These are phyloP conservation scores for Fragum fragum DNA, from an alignment of 2,888 invertebrate species.

Conservation along the genomic window DNA sequence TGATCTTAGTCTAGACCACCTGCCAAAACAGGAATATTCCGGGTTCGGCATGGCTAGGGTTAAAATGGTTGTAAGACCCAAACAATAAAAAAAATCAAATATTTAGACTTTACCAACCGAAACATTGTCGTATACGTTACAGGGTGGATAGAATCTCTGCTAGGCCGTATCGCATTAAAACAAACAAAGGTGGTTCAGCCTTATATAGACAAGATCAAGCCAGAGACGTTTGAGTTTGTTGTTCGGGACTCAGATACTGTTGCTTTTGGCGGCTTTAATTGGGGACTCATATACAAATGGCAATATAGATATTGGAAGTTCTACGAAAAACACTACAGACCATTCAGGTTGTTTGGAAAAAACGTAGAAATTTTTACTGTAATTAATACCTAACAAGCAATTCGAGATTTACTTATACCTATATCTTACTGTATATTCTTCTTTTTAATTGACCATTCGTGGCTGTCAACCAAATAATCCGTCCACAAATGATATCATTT, in stretches of 20 bases:
- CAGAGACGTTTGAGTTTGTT: conserved; percentile 57
- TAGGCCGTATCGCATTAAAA: conserved; percentile 60
- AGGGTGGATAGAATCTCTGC: conserved; percentile 72
- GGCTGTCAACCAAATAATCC: no score
- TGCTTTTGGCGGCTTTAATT: conserved; percentile 69
- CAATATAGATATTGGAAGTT: conserved; percentile 37
- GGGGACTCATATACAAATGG: conserved; percentile 70
- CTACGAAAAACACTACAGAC: conserved; percentile 1
- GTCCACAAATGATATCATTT: no score
- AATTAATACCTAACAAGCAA: not conserved
- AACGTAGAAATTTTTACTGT: not conserved
- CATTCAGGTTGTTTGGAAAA: conserved; percentile 9
- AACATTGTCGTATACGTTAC: not conserved
- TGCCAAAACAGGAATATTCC: no score
- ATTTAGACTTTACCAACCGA: no score
- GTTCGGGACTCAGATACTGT: conserved; percentile 31
- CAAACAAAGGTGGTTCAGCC: conserved; percentile 67
- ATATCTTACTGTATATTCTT: no score
- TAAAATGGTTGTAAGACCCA: no score
- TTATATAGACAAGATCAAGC: conserved; percentile 66
- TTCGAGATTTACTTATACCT: no score
- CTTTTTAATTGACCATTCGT: no score
- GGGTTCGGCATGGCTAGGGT: no score
- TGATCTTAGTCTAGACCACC: no score
- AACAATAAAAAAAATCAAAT: no score